Evolutionary conservation across 2,113 vertebrate genomes (phyloP).

Genomic region (Cynopterus brachyotis): DNA sequence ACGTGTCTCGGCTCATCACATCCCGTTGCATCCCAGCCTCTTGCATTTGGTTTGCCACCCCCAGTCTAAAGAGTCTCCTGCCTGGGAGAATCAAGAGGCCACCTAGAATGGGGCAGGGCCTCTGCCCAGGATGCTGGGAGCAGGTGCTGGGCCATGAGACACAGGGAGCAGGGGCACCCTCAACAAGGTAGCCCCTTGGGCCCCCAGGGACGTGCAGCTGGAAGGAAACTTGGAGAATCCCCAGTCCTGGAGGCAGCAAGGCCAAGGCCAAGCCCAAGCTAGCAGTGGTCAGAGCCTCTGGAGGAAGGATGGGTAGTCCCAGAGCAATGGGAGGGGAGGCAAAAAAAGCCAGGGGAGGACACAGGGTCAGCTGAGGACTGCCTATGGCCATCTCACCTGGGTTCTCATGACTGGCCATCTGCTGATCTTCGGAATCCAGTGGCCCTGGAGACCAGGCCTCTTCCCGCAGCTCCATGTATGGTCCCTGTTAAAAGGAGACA

Average conservation of each 20-base stretch:
- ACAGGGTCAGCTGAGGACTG: fast-evolving
- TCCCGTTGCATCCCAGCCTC: too few species aligned
- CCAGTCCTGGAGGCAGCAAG: not conserved
- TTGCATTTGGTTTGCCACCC: not conserved
- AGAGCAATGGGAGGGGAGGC: not conserved
- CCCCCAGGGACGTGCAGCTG: fast-evolving
- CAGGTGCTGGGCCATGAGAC: not conserved
- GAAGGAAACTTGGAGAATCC: not conserved
- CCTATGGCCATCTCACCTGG: constrained; percentile 67
- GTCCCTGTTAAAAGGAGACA: not conserved
- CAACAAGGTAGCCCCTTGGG: not conserved
- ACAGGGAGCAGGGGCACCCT: too few species aligned
- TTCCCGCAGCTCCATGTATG: constrained; percentile 75
- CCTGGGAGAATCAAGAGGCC: fast-evolving
- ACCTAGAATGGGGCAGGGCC: not conserved
- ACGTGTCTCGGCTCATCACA: fast-evolving
- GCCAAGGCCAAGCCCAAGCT: not conserved
- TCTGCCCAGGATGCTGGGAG: too few species aligned
- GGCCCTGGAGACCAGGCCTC: constrained; percentile 78
- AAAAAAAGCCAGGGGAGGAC: not conserved
- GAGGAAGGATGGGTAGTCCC: not conserved
- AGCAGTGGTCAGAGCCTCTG: not conserved
- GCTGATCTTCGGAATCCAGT: constrained; percentile 77
- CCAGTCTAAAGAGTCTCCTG: not conserved
- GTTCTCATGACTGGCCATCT: constrained; percentile 78